A percentile compares a stretch with the other conserved stretches of the same genome.
Conservation (phyloP, 2,797 vertebrate species). For the Bufotes viridis region DNA sequence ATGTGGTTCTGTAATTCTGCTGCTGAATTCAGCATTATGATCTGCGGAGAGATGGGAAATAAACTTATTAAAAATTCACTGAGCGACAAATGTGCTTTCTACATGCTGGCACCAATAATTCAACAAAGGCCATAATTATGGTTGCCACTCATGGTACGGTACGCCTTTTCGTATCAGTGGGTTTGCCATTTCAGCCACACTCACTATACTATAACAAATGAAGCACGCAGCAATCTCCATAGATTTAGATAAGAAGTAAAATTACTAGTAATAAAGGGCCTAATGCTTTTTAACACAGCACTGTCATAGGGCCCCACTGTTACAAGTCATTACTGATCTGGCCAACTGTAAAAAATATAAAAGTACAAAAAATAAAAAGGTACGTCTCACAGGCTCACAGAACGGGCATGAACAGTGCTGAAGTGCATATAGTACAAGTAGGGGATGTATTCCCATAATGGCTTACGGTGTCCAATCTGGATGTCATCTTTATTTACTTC, state of each 20-base stretch:
- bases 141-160: not conserved
- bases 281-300: not conserved
- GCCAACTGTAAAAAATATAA: not conserved
- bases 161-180: not conserved
- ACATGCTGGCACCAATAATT: not conserved
- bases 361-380: not conserved
- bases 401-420: not conserved
- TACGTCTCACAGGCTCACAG: not conserved
- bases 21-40: constrained; percentile 98
- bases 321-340: not conserved
- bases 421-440: too few species aligned
- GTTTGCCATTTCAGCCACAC: not conserved
- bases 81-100: not conserved
- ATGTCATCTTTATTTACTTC: not conserved
- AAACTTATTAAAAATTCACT: not conserved
- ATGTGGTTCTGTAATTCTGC: constrained; percentile 94
- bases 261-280: not conserved
- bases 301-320: not conserved
- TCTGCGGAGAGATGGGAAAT: constrained; percentile 71
- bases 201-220: not conserved
- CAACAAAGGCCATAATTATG: not conserved
- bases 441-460: not conserved
- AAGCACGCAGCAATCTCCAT: not conserved
- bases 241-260: not conserved
- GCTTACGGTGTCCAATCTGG: not conserved